Base-by-base conservation (phyloP, 2,113 vertebrate species). In the Anarhynchus alexandrinus region DNA sequence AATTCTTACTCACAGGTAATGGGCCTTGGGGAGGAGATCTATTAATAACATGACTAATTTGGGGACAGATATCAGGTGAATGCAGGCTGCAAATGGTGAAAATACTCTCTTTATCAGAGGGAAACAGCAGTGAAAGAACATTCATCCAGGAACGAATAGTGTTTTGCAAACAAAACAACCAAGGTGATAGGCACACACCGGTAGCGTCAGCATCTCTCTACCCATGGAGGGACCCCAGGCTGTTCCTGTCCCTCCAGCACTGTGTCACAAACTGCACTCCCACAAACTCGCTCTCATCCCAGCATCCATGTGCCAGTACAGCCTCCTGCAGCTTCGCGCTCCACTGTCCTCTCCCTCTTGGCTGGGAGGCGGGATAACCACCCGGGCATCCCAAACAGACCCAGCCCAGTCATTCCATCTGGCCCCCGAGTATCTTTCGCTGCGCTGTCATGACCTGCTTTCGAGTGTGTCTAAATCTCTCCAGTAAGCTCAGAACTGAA, bases 211-310 rank as follows among this genome's bases (percentile, higher is more conserved):
- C 62, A 80, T 86, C 86, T 51, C n/a, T 84, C 52, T 87, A 73
- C 58, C 90, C 57, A 0, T 12, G 82, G 94, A 90, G 94, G 78
- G 91, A 74, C n/a, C 86, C 67, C 2, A 11, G 87, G 40, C 81
- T 85, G 89, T 82, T 92, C 83, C 81, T 85, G 91, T 90, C 62
- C 83, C 78, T 94, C 81, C 87, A 80, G 89, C 84, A 82, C 97
- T 97, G 94, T 95, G 91, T 95, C 96, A 93, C 95, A 97, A 96
- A 94, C 96, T 96, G 96, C 93, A 95, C 89, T 97, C 97, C 94
- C 91, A 95, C 97, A 94, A 95, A 95, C 95, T 70, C 18, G 32
- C 93, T 95, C 94, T 77, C 96, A 94, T 97, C 78, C 77, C 91
- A 62, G 91, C 93, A 76, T 97, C 87, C 95, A 93, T 94, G 83